Evolutionary conservation across 2,113 vertebrate species (phyloP), one percentile per base, ranked within the genome.

Genomic region (Oreotrochilus melanogaster): DNA sequence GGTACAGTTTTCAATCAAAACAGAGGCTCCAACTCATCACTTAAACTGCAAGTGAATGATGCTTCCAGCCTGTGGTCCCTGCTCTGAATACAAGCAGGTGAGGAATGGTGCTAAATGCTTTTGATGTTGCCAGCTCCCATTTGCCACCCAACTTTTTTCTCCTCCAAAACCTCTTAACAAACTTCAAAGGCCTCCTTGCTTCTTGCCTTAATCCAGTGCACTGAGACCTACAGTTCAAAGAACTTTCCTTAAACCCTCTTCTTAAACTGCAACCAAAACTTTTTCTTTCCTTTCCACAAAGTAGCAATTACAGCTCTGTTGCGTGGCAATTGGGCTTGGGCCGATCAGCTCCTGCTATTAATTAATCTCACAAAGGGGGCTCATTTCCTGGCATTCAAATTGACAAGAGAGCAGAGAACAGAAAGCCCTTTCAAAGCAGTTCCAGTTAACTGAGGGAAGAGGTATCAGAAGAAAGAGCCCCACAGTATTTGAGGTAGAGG

Each of bases 331-430:
- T 98, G 98, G 98, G 98, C 97, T 98, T 94, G 76, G 97, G 96
- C 97, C 96, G 97, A 98, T 98, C 98, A 97, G 98, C 98, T 99
- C 98, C 98, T 98, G 98, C 99, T 98, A 99, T 99, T 99, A 99
- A 99, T 99, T 99, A 99, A 99, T 99, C 98, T 98, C 98, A 99
- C 99, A 99, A 99, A 99, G 98, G 98, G 98, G 98, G 98, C 98
- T 99, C 99, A 98, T 99, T 99, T 99, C 99, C 99, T 99, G 99
- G 98, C 98, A 98, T 98, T 99, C 98, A 98, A 98, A 99, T 98
- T 98, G 99, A 99, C 99, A 99, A 99, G 99, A 98, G 99, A 99
- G 98, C 93, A 76, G 98, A 98, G 98, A 97, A 98, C 97, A 98
- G 98, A 98, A 98, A 98, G 98, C 96, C 93, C 98, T 99, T 99